phyloP scores from a whole-genome alignment of 2,113 vertebrate species.

The Desmodus rotundus region DNA sequence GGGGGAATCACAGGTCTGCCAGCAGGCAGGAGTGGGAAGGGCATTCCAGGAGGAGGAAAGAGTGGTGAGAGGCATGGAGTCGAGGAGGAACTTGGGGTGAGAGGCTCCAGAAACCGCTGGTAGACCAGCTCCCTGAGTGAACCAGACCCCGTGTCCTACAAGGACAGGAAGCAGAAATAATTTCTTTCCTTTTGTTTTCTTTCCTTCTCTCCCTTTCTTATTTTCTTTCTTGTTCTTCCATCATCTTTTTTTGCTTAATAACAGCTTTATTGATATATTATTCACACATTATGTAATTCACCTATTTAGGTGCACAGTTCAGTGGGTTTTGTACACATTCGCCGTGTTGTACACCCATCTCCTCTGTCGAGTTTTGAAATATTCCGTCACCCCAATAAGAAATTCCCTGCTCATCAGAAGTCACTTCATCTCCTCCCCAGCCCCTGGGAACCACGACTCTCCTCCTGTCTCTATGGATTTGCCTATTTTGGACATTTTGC shows the following conservation, averaged over 20 bases:
- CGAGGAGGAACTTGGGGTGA: rapidly evolving
- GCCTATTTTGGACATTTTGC: neutral
- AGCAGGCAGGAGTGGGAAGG: neutral
- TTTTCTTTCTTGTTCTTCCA: neutral
- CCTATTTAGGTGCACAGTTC: no score
- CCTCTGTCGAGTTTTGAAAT: neutral
- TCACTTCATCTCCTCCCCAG: neutral
- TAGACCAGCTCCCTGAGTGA: neutral
- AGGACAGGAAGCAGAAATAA: neutral
- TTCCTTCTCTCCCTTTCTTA: neutral
- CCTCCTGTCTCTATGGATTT: neutral
- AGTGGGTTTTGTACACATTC: neutral
- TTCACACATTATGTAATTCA: neutral
- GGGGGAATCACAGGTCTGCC: neutral
- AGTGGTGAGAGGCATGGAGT: neutral
- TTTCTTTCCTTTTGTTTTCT: neutral
- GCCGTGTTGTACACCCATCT: rapidly evolving
- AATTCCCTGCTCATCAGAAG: neutral
- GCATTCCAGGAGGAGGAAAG: neutral
- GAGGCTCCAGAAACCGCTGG: neutral
- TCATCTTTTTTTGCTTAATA: neutral
- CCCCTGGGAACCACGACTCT: neutral
- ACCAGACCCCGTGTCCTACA: rapidly evolving
- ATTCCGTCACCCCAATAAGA: neutral
- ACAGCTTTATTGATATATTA: neutral